Percentiles rank a stretch among this genome's conserved stretches.
Evolutionary conservation across 2,113 vertebrate species (phyloP).

Genomic region (Deroptyus accipitrinus): DNA sequence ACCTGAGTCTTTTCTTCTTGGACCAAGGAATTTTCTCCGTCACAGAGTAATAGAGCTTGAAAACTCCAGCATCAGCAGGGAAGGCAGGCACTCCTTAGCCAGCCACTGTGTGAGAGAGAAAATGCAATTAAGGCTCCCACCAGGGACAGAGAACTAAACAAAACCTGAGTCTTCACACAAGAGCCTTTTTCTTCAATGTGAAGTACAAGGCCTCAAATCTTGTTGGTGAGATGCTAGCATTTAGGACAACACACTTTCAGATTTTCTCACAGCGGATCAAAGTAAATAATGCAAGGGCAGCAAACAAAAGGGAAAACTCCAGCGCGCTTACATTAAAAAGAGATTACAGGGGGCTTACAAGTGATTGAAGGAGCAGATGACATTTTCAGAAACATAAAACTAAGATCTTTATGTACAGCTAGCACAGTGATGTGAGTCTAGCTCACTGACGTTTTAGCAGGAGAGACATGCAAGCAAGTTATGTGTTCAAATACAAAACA

Average conservation of each 20-base stretch:
- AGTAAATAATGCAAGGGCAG: slow-evolving; percentile 83
- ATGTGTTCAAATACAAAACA: not conserved
- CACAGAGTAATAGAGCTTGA: slow-evolving; percentile 84
- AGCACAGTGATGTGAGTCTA: slow-evolving; percentile 43
- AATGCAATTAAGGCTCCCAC: slow-evolving; percentile 90
- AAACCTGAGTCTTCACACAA: slow-evolving; percentile 83
- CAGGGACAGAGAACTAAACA: slow-evolving; percentile 83
- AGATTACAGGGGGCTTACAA: slow-evolving; percentile 81
- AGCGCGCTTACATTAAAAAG: slow-evolving; percentile 78
- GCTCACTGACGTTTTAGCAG: slow-evolving; percentile 32
- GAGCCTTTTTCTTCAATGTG: slow-evolving; percentile 78
- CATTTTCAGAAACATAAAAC: slow-evolving; percentile 77
- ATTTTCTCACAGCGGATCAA: slow-evolving; percentile 86
- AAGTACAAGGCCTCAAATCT: slow-evolving; percentile 81
- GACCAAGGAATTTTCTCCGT: slow-evolving; percentile 78
- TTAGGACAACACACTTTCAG: slow-evolving; percentile 84
- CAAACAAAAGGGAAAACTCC: slow-evolving; percentile 81
- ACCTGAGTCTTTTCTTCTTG: slow-evolving; percentile 76
- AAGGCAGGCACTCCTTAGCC: slow-evolving; percentile 79
- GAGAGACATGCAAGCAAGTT: slow-evolving; percentile 51
- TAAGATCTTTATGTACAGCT: slow-evolving; percentile 72
- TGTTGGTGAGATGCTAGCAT: slow-evolving; percentile 83
- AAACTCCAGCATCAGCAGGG: slow-evolving; percentile 84
- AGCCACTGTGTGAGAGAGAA: slow-evolving; percentile 85
- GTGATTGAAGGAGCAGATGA: slow-evolving; percentile 78